Evolutionary conservation across 2,888 invertebrate species (phyloP).

Genomic region (Sepiola atlantica): DNA sequence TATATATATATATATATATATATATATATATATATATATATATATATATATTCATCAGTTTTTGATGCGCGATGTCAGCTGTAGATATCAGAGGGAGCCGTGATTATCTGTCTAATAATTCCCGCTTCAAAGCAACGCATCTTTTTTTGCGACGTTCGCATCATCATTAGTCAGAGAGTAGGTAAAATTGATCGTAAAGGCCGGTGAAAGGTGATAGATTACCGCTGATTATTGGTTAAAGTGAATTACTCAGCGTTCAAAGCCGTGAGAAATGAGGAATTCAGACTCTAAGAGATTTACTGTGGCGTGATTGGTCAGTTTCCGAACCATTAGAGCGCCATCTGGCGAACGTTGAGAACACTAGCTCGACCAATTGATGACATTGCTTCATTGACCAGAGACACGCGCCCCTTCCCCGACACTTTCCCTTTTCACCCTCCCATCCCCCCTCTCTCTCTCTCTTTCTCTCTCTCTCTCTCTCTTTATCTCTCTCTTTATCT

Average conservation of each 20-base stretch:
- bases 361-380: neutral
- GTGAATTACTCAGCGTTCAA: neutral
- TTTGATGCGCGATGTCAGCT: no score
- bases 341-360: neutral
- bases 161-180: neutral
- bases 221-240: neutral
- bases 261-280: slow-evolving; percentile 22
- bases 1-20: no score
- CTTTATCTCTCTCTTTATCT: neutral
- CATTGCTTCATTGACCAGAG: neutral
- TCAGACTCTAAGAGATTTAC: neutral
- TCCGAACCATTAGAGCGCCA: neutral
- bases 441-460: neutral
- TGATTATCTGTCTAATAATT: neutral
- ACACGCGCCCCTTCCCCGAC: neutral
- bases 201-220: neutral
- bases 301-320: neutral
- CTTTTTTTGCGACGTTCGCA: neutral
- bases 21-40: no score
- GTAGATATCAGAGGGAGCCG: no score
- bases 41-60: no score
- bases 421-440: neutral
- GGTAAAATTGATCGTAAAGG: neutral
- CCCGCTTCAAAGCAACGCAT: neutral
- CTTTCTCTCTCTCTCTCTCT: neutral